Conservation (phyloP, 2,113 vertebrate species). For the Zosterops borbonicus region DNA sequence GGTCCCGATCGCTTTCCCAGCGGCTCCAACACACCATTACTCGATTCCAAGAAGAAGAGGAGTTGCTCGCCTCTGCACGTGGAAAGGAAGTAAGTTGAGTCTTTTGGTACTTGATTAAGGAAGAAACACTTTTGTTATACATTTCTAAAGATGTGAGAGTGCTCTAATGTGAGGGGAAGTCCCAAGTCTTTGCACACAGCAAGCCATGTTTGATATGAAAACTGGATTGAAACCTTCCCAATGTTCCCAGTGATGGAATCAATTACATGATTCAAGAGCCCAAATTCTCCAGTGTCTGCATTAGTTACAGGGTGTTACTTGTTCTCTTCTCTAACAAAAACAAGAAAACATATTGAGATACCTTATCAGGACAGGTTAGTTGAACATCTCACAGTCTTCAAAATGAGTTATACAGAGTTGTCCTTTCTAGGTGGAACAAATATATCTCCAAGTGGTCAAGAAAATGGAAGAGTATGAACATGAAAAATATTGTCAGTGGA, state of each 20-base stretch:
- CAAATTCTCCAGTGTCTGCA: not conserved
- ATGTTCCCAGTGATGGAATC: not conserved
- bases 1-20: conserved; percentile 82
- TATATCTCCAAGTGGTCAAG: conserved; percentile 78
- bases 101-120: not conserved
- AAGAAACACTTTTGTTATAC: not conserved
- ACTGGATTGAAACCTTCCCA: not conserved
- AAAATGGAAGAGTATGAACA: conserved; percentile 80
- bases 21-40: conserved; percentile 81
- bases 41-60: conserved; percentile 80
- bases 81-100: conserved; percentile 72
- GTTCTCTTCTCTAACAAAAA: not conserved
- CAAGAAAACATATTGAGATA: not conserved
- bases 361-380: not conserved
- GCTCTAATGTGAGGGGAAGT: not conserved
- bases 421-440: conserved; percentile 78
- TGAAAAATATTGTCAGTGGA: conserved; percentile 80
- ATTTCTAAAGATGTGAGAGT: not conserved
- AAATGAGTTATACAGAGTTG: not conserved
- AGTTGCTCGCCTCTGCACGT: conserved; percentile 76
- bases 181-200: not conserved
- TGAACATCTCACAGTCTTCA: not conserved
- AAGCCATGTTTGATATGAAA: not conserved
- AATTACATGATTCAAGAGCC: not conserved
- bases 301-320: not conserved